Base-by-base conservation (phyloP, 2,113 vertebrate genomes). In the Odontophorus gujanensis region DNA sequence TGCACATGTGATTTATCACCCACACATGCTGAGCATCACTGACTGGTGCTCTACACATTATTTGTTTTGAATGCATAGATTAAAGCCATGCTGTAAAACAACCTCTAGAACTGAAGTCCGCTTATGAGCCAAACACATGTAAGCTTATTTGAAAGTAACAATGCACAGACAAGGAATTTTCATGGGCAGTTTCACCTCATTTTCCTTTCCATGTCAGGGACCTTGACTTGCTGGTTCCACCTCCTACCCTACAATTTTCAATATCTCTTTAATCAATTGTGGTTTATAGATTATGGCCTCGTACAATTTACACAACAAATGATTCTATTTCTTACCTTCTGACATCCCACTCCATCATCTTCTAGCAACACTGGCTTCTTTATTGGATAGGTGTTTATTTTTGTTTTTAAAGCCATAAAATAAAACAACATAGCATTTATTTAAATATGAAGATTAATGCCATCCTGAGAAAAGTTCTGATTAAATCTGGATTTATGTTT, bases 401-500 rank as follows among this genome's bases (percentile, higher is more conserved):
- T 93, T 87, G 82, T 92, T 93, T 96, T 90, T 91, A 93, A 93
- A 95, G 86, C 57, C 16, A 19, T 83, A 73, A 92, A 96, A 95
- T 95, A 82, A 92, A 94, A 79, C 80, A 96, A 91, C 81, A 88
- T 61, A 53, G 51, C 66, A 72, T 90, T 95, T 95, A 94, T 89
- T 93, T 85, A 81, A 86, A 95, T 92, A 93, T 78, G 91, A 96
- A 96, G 94, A 96, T 94, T 89, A 96, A 97, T 96, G 81, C 17
- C 38, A 88, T 62, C 85, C 55, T 3, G 6, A 91, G 62, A 72
- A 92, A 95, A 94, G 80, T 51, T 90, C 79, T 81, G 95, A 97
- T 96, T 96, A 96, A 96, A 97, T 92, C 84, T 95, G 81, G 92
- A 97, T 97, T 97, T 97, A 96, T 85, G 73, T 95, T 95, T 95